A percentile compares a stretch with the other conserved stretches of the same genome.
Conservation (phyloP, 2,113 vertebrate genomes). For the Lampris incognitus region DNA sequence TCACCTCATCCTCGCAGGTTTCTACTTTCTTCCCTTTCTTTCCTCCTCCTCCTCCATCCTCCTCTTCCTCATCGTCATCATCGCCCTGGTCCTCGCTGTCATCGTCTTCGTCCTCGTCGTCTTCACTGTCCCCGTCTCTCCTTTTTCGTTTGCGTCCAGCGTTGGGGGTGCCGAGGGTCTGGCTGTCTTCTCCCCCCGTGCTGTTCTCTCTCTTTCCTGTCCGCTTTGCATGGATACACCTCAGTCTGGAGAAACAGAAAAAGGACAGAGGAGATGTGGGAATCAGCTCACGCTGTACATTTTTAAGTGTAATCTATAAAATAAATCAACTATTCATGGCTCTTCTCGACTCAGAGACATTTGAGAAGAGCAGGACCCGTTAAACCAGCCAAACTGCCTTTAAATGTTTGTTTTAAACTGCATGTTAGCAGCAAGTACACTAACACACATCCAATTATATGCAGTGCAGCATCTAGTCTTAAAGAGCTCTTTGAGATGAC, state of each 20-base stretch:
- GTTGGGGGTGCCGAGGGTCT: constrained; percentile 75
- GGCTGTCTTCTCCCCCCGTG: constrained; percentile 83
- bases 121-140: constrained; percentile 91
- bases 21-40: constrained; percentile 91
- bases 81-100: constrained; percentile 90
- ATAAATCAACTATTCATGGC: not conserved
- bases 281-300: not conserved
- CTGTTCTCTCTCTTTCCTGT: constrained; percentile 87
- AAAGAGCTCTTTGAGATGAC: not conserved
- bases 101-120: constrained; percentile 91
- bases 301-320: not conserved
- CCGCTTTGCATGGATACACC: constrained; percentile 90
- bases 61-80: constrained; percentile 86
- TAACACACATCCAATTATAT: not conserved
- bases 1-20: constrained; percentile 93
- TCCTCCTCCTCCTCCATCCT: constrained; percentile 89
- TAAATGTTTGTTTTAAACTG: no score
- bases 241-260: constrained; percentile 80
- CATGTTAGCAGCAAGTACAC: not conserved
- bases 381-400: no score
- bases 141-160: constrained; percentile 86
- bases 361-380: no score
- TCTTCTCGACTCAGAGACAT: not conserved
- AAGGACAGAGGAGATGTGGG: not conserved
- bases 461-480: not conserved